Percentiles rank a stretch among this genome's conserved stretches.
Evolutionary conservation across 2,888 invertebrate species (phyloP).

Genomic region (Pristionchus exspectatus): DNA sequence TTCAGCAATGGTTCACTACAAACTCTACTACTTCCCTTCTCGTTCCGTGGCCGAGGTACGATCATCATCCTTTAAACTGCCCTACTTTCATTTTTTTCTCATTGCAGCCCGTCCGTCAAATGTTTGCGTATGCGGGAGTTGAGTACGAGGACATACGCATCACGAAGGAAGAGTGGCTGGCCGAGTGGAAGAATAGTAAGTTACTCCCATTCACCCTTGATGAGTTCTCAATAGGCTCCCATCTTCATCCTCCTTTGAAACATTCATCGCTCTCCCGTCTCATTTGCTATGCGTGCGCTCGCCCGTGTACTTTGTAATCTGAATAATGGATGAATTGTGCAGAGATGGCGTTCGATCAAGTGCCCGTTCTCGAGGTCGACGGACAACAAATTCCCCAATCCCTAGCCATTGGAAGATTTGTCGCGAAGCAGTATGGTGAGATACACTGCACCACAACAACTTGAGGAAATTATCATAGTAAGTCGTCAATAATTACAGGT

Average conservation of each 20-base stretch:
- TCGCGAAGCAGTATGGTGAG: constrained; percentile 35
- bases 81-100: not conserved
- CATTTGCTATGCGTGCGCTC: too few species aligned
- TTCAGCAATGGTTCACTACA: constrained; percentile 39
- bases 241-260: not conserved
- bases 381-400: constrained; percentile 23
- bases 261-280: not conserved
- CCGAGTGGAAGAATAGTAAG: constrained; percentile 26
- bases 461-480: too few species aligned
- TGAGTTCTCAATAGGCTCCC: not conserved
- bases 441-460: too few species aligned
- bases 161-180: constrained; percentile 35
- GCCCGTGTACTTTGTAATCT: not conserved
- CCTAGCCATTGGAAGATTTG: constrained; percentile 21
- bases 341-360: constrained; percentile 50
- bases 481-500: not conserved
- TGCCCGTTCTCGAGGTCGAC: constrained; percentile 45
- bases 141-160: constrained; percentile 53
- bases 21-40: constrained; percentile 45
- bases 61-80: not conserved
- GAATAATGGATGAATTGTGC: not conserved
- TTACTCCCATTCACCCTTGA: not conserved
- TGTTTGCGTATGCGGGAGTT: constrained; percentile 50
- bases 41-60: constrained; percentile 13
- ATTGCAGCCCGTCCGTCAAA: constrained; percentile 47